Evolutionary conservation across 2,888 invertebrate genomes (phyloP).

Genomic region (Fragum fragum): DNA sequence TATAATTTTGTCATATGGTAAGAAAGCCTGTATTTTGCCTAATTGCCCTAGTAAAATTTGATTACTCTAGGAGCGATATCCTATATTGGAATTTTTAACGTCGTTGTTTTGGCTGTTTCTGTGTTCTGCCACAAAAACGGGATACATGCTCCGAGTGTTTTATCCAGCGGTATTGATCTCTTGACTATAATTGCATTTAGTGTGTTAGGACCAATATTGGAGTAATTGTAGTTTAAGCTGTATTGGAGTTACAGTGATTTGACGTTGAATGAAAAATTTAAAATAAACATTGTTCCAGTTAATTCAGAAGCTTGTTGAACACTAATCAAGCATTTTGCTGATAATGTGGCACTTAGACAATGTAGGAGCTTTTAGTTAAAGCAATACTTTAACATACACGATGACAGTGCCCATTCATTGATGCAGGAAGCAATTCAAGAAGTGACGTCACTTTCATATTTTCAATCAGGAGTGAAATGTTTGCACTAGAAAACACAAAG

Average conservation of each 20-base stretch:
- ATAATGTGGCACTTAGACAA: conserved; percentile 7
- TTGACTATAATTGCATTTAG: conserved; percentile 24
- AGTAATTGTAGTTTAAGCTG: not conserved
- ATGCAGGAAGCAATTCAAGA: conserved; percentile 31
- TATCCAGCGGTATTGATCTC: conserved; percentile 24
- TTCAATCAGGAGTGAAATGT: conserved; percentile 48
- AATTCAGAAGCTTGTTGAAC: conserved; percentile 1
- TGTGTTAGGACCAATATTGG: conserved; percentile 17
- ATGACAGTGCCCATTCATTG: not conserved
- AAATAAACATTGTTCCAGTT: conserved; percentile 11
- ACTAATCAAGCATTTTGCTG: not conserved
- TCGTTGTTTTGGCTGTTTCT: conserved; percentile 14
- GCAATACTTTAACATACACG: not conserved
- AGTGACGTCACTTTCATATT: conserved; percentile 37
- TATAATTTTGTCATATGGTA: not conserved
- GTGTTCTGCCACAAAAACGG: conserved; percentile 25
- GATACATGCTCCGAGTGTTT: conserved; percentile 30
- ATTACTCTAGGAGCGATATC: conserved; percentile 24
- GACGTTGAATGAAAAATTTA: not conserved
- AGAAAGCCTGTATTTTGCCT: conserved; percentile 22
- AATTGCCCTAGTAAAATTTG: conserved; percentile 29
- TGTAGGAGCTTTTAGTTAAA: conserved; percentile 6
- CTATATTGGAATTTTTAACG: conserved; percentile 31
- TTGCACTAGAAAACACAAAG: conserved; percentile 44
- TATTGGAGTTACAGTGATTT: conserved; percentile 21